Evolutionary conservation across 2,888 invertebrate genomes (phyloP), one percentile per base, ranked within the genome.

Genomic region (Steinernema carpocapsae): DNA sequence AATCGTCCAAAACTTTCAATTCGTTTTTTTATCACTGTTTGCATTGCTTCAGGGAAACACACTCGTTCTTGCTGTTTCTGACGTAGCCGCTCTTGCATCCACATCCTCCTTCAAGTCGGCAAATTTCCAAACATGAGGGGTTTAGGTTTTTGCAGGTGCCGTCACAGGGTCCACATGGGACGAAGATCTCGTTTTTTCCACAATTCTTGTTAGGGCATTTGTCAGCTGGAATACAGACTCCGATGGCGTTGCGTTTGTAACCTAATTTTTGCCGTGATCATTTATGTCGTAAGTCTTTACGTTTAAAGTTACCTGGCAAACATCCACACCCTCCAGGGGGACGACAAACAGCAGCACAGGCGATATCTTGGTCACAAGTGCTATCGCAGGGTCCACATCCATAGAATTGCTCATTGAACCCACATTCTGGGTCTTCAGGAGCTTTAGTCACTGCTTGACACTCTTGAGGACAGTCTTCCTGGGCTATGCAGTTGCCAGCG

Each of bases 51-150:
- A 56, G 17, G 6, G 22, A 24, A 19, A 56, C 26, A 26, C 56
- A 56, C 56, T 56, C 26, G 24, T 56, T 56, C 6, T 24, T 4
- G 56, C 26, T 29, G 37, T 64, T 29, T n/a, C 64, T 64, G 7
- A 64, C 64, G 32, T 32, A 64, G 3, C 64, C 64, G 17, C 32
- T 1, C n/a, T 64, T 64, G 32, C 64, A 64, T 1, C 64, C 64
- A 37, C 64, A 64, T 12, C 29, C 64, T 29, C 29, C 29, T 19
- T 64, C 29, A 4, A 29, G 64, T 29, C 29, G 29, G 29, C 32
- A 29, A 17, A 26, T 29, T 7, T 32, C 32, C 29, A 4, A 17
- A n/a, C 64, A 64, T 7, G 64, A 29, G 32, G 29, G 64, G 3
- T 32, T 26, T 32, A 32, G 64, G 19, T 64, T 26, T 7, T 17